phyloP scores from a whole-genome alignment of 2,113 vertebrate species.

The Zosterops hypoxanthus region DNA sequence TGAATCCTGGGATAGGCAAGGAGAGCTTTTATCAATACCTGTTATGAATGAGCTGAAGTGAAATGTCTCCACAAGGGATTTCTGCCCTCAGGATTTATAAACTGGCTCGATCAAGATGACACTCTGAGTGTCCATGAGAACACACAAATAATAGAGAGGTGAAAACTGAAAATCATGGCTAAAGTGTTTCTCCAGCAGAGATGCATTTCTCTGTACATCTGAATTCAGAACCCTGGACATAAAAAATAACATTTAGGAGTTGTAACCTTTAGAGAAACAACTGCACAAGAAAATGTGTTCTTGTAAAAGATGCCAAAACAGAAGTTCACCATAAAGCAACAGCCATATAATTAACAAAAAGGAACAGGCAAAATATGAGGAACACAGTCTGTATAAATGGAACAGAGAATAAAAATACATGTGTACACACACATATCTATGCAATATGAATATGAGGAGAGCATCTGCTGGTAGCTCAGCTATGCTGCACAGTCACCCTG shows the following conservation, averaged over 20 bases:
- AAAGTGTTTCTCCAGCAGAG: neutral
- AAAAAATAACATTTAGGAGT: neutral
- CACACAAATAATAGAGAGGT: neutral
- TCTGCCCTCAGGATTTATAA: slow-evolving; percentile 18
- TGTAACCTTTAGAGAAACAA: neutral
- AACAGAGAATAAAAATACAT: neutral
- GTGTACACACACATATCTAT: neutral
- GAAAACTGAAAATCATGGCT: neutral
- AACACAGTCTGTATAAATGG: neutral
- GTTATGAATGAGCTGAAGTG: slow-evolving; percentile 20
- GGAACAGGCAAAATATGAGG: neutral
- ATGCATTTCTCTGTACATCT: neutral
- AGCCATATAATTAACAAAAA: neutral
- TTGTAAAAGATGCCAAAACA: neutral
- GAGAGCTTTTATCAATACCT: slow-evolving; percentile 37
- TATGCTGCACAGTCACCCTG: neutral
- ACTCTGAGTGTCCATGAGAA: neutral
- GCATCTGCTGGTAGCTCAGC: neutral
- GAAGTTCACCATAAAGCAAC: neutral
- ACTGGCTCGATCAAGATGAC: slow-evolving; percentile 6
- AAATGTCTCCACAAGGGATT: slow-evolving; percentile 54
- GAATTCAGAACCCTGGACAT: neutral
- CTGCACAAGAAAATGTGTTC: neutral
- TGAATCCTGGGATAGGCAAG: neutral
- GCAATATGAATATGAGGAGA: neutral